Base-by-base conservation (phyloP, 2,888 invertebrate species). In the Plemyria rubiginata region DNA sequence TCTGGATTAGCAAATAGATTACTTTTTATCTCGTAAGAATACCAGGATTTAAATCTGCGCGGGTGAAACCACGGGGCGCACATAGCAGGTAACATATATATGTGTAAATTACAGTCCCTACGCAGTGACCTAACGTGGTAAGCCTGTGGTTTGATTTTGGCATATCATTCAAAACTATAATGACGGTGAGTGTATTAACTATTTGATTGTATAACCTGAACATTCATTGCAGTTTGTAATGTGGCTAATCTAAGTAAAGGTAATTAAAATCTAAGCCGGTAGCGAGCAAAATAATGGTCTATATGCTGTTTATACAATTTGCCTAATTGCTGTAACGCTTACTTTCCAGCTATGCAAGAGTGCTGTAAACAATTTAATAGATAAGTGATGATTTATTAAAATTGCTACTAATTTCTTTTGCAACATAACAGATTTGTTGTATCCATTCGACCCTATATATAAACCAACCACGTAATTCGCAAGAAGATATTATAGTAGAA, bases 241-340 rank as follows among this genome's bases (percentile, higher is more conserved):
- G 74, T 72, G 75, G 75, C 75, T 82, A 81, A 82, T 82, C 81
- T 82, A 75, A 67, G 68, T 68, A 64, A 79, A 79, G 74, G 79
- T 77, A 83, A 83, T 84, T 83, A 83, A 78, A 79, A 80, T 82
- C 79, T 80, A 79, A 83, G 75, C 84, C 81, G 84, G 84, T 79
- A 82, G 81, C 68, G 72, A 76, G 71, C 76, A 72, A 77, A 82
- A 83, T 85, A 82, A 84, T 82, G 77, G 82, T 76, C 75, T 79
- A 75, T 79, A 79, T 79, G 78, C 81, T 79, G 83, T 85, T 85
- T 85, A 86, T 81, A 85, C 84, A 86, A 85, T 87, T 87, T 83
- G 77, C 79, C 80, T 86, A 86, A 88, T 87, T 86, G 81, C 83
- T 79, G 80, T 79, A 82, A 77, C 81, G 82, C 80, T 80, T 79